Evolutionary conservation across 2,113 vertebrate genomes (phyloP), one percentile per base, ranked within the genome.

Genomic region (Speoplatyrhinus poulsoni): DNA sequence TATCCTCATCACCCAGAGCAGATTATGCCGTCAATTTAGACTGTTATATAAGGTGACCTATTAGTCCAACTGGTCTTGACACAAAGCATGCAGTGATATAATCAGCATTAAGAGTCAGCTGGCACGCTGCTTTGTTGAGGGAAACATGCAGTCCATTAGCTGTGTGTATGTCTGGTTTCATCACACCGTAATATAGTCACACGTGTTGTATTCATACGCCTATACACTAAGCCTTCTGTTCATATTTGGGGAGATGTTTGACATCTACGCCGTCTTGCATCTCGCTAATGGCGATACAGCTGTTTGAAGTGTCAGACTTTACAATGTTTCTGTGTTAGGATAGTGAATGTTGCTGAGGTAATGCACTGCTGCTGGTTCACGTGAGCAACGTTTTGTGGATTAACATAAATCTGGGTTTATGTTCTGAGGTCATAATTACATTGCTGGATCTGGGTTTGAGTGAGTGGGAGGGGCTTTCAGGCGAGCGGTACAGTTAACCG

Each of bases 331-430:
- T 15, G 57, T 64, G 57, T 85, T 48, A 53, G 60, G 41, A 55
- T 41, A 55, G 71, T 75, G 61, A 64, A 67, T 72, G 67, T 64
- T 70, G 72, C 69, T 85, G 76, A 83, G 73, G 64, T 72, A 76
- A 79, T 70, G 76, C 67, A 46, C 77, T 79, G 82, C 46, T 32
- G 4, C 85, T 84, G 82, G 54, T 47, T 83, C 71, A 70, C 76
- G 79, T 73, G 82, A 74, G 62, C 79, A 41, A 70, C 72, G 78
- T 70, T 77, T 83, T 83, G 79, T 82, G 86, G 83, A 87, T 89
- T 87, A 90, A 12, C 76, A 83, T 57, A 68, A 84, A 80, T 85
- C 76, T 85, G 84, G 82, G 82, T 90, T 87, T 86, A 72, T 78
- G 78, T 82, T 76, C 67, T 82, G 80, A 82, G 83, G 83, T 79